A percentile compares a stretch with the other conserved stretches of the same genome.
These are phyloP conservation scores for Chloroclystis v-ata DNA, from an alignment of 2,888 invertebrate genomes.

Conservation along the genomic window DNA sequence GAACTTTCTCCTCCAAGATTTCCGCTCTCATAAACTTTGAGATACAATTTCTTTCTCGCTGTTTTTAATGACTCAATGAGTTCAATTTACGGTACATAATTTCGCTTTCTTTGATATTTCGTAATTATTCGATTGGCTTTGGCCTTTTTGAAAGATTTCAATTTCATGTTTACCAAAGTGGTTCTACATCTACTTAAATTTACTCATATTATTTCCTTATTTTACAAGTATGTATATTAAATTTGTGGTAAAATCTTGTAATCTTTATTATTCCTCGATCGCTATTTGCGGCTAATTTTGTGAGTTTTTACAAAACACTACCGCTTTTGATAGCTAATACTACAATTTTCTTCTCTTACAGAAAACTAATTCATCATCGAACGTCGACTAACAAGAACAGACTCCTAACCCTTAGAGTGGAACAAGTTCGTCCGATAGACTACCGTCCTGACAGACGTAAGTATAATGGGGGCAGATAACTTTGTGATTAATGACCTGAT, in stretches of 20 bases:
- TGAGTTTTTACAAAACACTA: too few species aligned
- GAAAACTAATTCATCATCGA: slow-evolving; percentile 4
- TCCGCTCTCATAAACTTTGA: slow-evolving; percentile 27
- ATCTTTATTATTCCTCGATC: too few species aligned
- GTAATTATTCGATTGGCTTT: background rate
- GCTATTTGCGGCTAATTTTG: too few species aligned
- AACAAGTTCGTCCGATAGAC: background rate
- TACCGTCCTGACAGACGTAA: slow-evolving; percentile 6
- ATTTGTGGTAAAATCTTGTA: too few species aligned
- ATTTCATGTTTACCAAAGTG: too few species aligned
- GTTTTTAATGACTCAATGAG: slow-evolving; percentile 10
- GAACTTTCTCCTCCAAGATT: slow-evolving; percentile 45
- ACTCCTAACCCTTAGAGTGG: background rate
- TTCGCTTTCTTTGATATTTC: slow-evolving; percentile 2
- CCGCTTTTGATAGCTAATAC: too few species aligned
- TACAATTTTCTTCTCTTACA: too few species aligned
- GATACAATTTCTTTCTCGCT: slow-evolving; percentile 21
- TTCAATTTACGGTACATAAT: slow-evolving; percentile 1
- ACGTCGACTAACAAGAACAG: slow-evolving; percentile 7
- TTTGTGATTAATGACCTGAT: slow-evolving; percentile 42
- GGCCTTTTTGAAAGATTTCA: too few species aligned
- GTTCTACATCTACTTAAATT: too few species aligned
- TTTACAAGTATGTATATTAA: too few species aligned
- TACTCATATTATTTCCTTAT: too few species aligned
- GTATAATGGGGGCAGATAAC: slow-evolving; percentile 33